A percentile compares a stretch with the other conserved stretches of the same genome.
These are phyloP conservation scores for Heliornis fulica DNA, from an alignment of 2,113 vertebrate genomes.

Conservation along the genomic window DNA sequence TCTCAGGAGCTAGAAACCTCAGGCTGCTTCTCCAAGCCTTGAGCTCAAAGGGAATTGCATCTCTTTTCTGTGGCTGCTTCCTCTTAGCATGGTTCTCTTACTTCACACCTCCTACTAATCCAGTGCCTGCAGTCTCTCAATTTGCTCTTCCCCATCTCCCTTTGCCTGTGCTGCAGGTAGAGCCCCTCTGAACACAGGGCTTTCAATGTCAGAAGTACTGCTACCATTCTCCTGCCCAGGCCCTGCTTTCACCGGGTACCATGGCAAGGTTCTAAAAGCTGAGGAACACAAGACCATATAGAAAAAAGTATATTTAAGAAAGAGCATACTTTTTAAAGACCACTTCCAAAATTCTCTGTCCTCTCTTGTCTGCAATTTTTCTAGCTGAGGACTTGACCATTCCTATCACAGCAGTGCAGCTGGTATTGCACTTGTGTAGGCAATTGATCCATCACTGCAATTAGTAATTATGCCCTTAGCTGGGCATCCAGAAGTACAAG, in stretches of 20 bases:
- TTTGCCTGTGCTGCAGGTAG: background rate
- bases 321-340: background rate
- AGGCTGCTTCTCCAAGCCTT: background rate
- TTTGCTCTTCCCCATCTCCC: background rate
- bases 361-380: background rate
- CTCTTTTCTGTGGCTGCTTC: background rate
- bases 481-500: background rate
- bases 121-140: background rate
- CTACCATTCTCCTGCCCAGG: background rate
- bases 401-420: background rate
- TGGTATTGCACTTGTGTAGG: background rate
- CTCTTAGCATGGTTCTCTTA: background rate
- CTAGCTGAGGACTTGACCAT: background rate
- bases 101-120: background rate
- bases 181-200: background rate
- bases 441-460: background rate
- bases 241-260: background rate
- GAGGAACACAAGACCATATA: background rate
- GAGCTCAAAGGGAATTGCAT: background rate
- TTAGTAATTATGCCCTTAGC: background rate
- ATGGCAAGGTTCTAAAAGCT: background rate
- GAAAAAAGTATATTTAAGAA: background rate
- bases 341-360: background rate
- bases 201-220: background rate
- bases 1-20: background rate